These are phyloP conservation scores for Steatornis caripensis DNA, from an alignment of 2,113 vertebrate genomes.

Conservation along the genomic window DNA sequence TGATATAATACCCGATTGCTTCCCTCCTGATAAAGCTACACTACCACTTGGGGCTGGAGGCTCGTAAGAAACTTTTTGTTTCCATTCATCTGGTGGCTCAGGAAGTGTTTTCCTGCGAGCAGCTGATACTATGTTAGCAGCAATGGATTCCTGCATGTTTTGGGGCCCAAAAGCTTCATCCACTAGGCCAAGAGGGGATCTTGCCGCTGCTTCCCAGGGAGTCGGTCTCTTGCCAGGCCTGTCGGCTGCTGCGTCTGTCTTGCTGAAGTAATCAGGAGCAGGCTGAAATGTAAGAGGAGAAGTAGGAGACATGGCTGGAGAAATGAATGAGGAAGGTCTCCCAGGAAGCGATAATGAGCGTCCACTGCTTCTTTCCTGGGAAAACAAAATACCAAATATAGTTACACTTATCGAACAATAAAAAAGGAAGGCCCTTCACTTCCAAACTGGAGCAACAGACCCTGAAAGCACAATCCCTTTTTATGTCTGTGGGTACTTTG, in stretches of 20 bases:
- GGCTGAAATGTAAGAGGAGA: constrained; percentile 59
- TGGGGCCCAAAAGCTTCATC: constrained; percentile 87
- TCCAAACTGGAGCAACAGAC: neutral
- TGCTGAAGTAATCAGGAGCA: constrained; percentile 51
- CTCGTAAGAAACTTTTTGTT: constrained; percentile 71
- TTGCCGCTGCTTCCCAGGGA: constrained; percentile 91
- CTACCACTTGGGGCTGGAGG: constrained; percentile 33
- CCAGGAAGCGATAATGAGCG: constrained; percentile 81
- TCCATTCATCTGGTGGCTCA: constrained; percentile 81
- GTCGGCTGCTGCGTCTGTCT: constrained; percentile 49
- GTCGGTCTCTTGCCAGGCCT: constrained; percentile 76
- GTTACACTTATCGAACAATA: neutral
- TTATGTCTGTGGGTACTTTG: neutral
- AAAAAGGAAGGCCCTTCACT: neutral
- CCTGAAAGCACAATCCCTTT: neutral
- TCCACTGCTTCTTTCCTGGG: constrained; percentile 64
- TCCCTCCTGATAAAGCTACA: neutral
- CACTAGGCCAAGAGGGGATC: constrained; percentile 86
- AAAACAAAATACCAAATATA: constrained; percentile 29
- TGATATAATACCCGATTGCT: constrained; percentile 32
- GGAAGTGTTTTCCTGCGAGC: constrained; percentile 85
- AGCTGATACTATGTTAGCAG: constrained; percentile 81
- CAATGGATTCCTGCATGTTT: constrained; percentile 82
- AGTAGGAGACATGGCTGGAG: constrained; percentile 64
- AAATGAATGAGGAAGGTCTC: constrained; percentile 44